Evolutionary conservation across 2,113 vertebrate genomes (phyloP).

Genomic region (Seriola aureovittata): DNA sequence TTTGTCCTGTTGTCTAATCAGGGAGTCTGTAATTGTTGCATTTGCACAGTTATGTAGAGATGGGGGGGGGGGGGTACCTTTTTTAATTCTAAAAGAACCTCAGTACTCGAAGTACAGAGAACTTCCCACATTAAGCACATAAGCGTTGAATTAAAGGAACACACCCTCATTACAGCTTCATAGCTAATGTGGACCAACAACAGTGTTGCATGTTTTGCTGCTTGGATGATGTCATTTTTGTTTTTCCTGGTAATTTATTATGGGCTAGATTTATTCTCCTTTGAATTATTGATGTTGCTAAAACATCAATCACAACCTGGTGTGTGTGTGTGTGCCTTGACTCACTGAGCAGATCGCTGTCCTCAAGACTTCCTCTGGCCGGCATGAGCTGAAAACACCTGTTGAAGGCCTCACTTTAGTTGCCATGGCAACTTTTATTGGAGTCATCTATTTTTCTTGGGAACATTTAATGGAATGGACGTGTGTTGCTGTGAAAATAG

Average conservation of each 20-base stretch:
- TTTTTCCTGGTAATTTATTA: neutral
- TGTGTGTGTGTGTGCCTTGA: neutral
- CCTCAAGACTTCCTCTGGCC: slow-evolving; percentile 10
- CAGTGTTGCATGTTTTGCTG: neutral
- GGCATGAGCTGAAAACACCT: slow-evolving; percentile 57
- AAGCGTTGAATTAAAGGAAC: neutral
- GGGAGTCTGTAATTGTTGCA: too few species aligned
- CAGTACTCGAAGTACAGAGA: neutral
- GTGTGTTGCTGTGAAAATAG: slow-evolving; percentile 36
- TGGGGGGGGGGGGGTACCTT: too few species aligned
- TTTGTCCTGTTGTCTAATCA: neutral
- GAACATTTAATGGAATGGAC: slow-evolving; percentile 61
- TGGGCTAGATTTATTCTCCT: neutral
- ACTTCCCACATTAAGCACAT: neutral
- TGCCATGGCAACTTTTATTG: slow-evolving; percentile 68
- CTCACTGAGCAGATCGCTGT: slow-evolving; percentile 11
- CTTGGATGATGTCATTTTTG: neutral
- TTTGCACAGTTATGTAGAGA: too few species aligned
- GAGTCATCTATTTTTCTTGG: slow-evolving; percentile 57
- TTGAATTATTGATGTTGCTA: neutral
- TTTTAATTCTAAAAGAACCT: neutral
- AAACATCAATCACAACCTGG: neutral
- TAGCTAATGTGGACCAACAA: neutral
- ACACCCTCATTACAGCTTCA: neutral
- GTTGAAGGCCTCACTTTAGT: slow-evolving; percentile 64